Percentiles rank a stretch among this genome's conserved stretches.
Conservation (phyloP, 2,797 vertebrate species). For the Graptemys geographica region DNA sequence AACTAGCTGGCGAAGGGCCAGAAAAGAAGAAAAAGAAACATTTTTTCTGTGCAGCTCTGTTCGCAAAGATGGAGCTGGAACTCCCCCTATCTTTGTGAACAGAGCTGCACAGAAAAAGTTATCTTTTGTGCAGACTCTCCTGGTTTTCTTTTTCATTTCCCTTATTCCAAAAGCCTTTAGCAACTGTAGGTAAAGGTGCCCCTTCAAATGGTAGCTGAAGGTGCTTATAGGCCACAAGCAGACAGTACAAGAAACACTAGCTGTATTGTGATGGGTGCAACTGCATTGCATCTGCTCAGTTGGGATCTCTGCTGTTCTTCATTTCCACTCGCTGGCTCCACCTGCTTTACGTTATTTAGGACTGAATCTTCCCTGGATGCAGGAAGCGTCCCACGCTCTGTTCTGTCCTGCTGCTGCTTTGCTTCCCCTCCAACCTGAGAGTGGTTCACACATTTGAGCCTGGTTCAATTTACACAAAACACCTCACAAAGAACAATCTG, state of each 20-base stretch:
- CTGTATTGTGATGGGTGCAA: accelerated
- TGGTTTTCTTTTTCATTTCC: background rate
- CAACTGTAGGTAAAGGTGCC: background rate
- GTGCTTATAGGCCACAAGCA: background rate
- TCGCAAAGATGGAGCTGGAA: no score
- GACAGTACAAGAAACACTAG: background rate
- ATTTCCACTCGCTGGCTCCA: background rate
- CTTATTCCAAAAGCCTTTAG: background rate
- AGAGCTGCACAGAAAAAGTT: background rate
- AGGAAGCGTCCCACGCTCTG: background rate
- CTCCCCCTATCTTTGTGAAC: background rate
- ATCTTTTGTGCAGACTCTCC: background rate
- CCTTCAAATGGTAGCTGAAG: background rate
- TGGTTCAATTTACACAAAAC: accelerated
- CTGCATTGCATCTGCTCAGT: background rate
- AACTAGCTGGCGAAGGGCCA: background rate
- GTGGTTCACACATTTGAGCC: background rate
- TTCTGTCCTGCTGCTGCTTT: background rate
- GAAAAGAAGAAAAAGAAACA: no score
- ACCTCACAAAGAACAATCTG: background rate
- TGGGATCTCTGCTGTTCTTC: background rate
- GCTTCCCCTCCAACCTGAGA: background rate
- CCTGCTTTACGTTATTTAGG: background rate
- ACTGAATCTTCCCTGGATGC: background rate
- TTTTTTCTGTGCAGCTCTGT: no score